phyloP scores from a whole-genome alignment of 2,113 vertebrate species.

The Lepus timidus region DNA sequence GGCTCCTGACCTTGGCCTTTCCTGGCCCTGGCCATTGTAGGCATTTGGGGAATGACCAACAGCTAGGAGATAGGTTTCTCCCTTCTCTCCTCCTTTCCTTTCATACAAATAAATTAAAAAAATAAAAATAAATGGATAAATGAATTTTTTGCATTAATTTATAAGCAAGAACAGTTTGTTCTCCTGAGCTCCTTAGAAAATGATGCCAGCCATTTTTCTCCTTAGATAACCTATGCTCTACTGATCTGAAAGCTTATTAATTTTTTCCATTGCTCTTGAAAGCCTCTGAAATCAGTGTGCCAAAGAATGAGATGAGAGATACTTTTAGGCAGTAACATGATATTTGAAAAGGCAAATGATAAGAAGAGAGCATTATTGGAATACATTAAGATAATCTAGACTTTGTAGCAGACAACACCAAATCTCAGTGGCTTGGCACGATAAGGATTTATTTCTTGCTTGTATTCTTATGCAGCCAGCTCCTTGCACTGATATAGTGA shows the following conservation, averaged over 20 bases:
- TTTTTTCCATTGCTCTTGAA: conserved; percentile 12
- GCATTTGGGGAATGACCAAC: no score
- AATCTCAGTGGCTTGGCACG: neutral
- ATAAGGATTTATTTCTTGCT: conserved; percentile 26
- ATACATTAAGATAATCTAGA: conserved; percentile 6
- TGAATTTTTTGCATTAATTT: neutral
- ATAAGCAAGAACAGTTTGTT: neutral
- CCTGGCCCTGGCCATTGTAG: no score
- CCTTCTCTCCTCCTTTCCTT: no score
- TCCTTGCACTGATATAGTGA: neutral
- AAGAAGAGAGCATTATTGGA: neutral
- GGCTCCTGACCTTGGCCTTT: no score
- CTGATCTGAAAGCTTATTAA: conserved; percentile 34
- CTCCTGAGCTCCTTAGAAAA: neutral
- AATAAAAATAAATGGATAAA: conserved; percentile 44
- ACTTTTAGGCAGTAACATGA: neutral
- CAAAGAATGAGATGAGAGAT: conserved; percentile 27
- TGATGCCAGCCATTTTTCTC: neutral
- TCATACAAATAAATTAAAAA: neutral
- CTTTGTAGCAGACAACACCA: neutral
- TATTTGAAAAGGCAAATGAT: conserved; percentile 30
- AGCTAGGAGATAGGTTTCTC: no score
- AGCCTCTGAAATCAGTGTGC: conserved; percentile 13
- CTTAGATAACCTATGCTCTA: neutral
- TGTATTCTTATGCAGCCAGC: neutral